These are phyloP conservation scores for Thamnaconus septentrionalis DNA, from an alignment of 2,113 vertebrate genomes.

Conservation along the genomic window DNA sequence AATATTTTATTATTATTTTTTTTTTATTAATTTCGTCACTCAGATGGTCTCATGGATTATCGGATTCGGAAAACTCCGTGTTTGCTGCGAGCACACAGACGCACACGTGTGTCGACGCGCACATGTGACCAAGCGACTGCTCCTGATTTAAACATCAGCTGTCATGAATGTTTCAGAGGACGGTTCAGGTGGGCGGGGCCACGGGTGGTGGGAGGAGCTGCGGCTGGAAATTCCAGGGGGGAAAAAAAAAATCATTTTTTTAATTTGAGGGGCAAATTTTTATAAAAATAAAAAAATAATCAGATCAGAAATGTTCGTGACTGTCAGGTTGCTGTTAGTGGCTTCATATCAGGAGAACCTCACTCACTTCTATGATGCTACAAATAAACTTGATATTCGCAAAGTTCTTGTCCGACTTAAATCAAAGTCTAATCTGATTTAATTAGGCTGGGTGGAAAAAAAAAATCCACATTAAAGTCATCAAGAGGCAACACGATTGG, in stretches of 20 bases:
- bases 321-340: too few species aligned
- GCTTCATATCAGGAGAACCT: too few species aligned
- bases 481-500: too few species aligned
- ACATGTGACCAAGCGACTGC: conserved; percentile 38
- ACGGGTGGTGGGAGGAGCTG: conserved; percentile 6
- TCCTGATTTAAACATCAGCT: conserved; percentile 74
- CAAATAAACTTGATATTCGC: too few species aligned
- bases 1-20: not conserved
- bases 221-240: not conserved
- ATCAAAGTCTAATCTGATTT: too few species aligned
- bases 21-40: not conserved
- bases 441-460: too few species aligned
- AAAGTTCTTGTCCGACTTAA: too few species aligned
- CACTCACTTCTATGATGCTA: too few species aligned
- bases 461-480: too few species aligned
- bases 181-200: conserved; percentile 30
- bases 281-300: too few species aligned
- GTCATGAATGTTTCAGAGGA: conserved; percentile 74
- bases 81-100: not conserved
- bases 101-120: conserved; percentile 8
- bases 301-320: too few species aligned
- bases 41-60: not conserved
- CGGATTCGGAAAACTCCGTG: not conserved
- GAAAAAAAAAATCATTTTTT: not conserved
- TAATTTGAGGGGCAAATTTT: too few species aligned